Evolutionary conservation across 2,888 invertebrate genomes (phyloP), one percentile per base, ranked within the genome.

Genomic region (Iphiclides podalirius): DNA sequence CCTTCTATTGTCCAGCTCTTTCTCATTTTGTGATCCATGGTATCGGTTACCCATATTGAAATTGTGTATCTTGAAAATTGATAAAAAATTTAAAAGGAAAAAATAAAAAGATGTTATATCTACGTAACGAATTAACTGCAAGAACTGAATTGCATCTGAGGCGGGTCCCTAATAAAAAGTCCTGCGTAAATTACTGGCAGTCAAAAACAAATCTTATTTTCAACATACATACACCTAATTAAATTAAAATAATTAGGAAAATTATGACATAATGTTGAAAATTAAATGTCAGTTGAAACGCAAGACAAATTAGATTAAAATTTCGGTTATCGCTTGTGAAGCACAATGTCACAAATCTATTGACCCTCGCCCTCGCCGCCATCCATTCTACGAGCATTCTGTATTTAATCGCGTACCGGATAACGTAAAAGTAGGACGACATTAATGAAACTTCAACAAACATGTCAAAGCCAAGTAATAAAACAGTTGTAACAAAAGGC

Each of bases 401-500:
- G n/a, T 35, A 16, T 37, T 37, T 20, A 42, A 16, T 39, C 39
- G 44, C 23, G 13, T 14, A 39, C n/a, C 35, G 15, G 44, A 28
- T 8, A 34, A n/a, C 16, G 15, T 28, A 1, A 16, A 35, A 26
- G 13, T 8, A 20, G 28, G 26, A 37, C 47, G 47, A 20, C 26
- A 3, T 13, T n/a, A 47, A 15, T 15, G n/a, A n/a, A n/a, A 14
- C 13, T 20, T n/a, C 13, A 28, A 16, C 13, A 9, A 55, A 52
- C 17, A 54, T 52, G 52, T 57, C 57, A 9, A 57, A 52, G 20
- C 36, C 46, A 33, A 52, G 52, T 34, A 47, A 34, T 9, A 47
- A 51, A 12, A 38, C 50, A 16, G 55, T 38, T 28, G 38, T 13
- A 44, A 52, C 69, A 63, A 80, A 70, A 68, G 79, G 79, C n/a